A percentile compares a stretch with the other conserved stretches of the same genome.
Evolutionary conservation across 2,888 invertebrate species (phyloP).

Genomic region (Stenodera caucasica): DNA sequence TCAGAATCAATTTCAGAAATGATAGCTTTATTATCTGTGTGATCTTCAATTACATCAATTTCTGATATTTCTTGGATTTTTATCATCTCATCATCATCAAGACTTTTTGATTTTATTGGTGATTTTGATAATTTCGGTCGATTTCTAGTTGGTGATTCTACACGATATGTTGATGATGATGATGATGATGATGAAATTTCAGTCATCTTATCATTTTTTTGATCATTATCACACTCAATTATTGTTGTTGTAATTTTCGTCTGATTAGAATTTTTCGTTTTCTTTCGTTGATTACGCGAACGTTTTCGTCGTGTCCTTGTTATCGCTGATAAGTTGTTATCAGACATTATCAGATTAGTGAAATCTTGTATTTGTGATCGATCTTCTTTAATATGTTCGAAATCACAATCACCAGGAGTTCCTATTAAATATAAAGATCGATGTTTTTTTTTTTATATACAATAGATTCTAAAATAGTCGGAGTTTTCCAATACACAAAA

Average conservation of each 20-base stretch:
- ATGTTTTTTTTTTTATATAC: too few species aligned
- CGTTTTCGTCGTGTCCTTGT: slow-evolving; percentile 17
- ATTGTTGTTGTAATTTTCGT: slow-evolving; percentile 8
- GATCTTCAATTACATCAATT: slow-evolving; percentile 44
- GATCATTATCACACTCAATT: slow-evolving; percentile 2
- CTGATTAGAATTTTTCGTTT: slow-evolving; percentile 16
- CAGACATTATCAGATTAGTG: slow-evolving; percentile 1
- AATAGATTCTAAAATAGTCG: too few species aligned
- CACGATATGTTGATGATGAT: slow-evolving; percentile 40
- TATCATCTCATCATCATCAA: slow-evolving; percentile 51
- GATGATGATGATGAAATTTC: slow-evolving; percentile 1
- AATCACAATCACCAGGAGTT: not conserved
- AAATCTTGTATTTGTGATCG: not conserved
- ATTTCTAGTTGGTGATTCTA: slow-evolving; percentile 49
- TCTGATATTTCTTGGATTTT: slow-evolving; percentile 53
- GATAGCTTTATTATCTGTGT: slow-evolving; percentile 53
- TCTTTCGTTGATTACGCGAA: slow-evolving; percentile 19
- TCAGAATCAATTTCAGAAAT: slow-evolving; percentile 69
- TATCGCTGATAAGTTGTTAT: not conserved
- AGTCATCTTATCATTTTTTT: not conserved
- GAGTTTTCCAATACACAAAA: too few species aligned
- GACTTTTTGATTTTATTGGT: slow-evolving; percentile 49
- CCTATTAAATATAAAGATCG: not conserved
- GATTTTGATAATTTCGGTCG: slow-evolving; percentile 20
- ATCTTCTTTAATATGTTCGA: not conserved